Evolutionary conservation across 2,797 vertebrate species (phyloP), one percentile per base, ranked within the genome.

Genomic region (Chrosomus eos): DNA sequence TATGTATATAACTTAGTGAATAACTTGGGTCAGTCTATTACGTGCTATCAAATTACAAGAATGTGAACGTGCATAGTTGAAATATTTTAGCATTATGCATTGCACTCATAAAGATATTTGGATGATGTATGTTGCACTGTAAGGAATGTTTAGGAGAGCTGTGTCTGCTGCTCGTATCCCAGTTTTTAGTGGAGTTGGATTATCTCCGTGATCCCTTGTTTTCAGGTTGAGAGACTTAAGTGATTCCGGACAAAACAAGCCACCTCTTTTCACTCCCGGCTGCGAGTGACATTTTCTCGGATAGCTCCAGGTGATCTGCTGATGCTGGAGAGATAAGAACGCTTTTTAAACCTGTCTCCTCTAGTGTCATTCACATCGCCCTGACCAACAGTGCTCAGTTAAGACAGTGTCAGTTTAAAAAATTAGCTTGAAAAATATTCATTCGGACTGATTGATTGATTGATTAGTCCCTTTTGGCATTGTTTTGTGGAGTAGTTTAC

Each of bases 241-340:
- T 89, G 68, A 90, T 88, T 93, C 90, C 87, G 81, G 79, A 90
- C 94, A 93, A 90, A 88, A 91, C 92, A 91, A 92, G 78, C 18
- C 82, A 82, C 87, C 90, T 91, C 88, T 88, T 89, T 77, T 89
- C 85, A 55, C 84, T 74, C 90, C 92, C 87, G 8, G 45, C 67
- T 91, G 93, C 90, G 87, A 80, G n/a, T 72, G 76, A 80, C 76
- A 86, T 88, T 88, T 88, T 92, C 87, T 87, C 83, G 88, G 88
- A 84, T 85, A 78, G 88, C 92, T 92, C 55, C 86, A 87, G 93
- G 93, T 88, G 66, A 90, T 81, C 76, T 83, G 51, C 81, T 90
- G 88, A 93, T 89, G 75, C 66, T 76, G 89, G 81, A 70, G 72
- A 89, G 91, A 93, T 89, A 90, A 91, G 86, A 28, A 23, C 55